These are phyloP conservation scores for Busseola fusca DNA, from an alignment of 2,888 invertebrate species.

Conservation along the genomic window DNA sequence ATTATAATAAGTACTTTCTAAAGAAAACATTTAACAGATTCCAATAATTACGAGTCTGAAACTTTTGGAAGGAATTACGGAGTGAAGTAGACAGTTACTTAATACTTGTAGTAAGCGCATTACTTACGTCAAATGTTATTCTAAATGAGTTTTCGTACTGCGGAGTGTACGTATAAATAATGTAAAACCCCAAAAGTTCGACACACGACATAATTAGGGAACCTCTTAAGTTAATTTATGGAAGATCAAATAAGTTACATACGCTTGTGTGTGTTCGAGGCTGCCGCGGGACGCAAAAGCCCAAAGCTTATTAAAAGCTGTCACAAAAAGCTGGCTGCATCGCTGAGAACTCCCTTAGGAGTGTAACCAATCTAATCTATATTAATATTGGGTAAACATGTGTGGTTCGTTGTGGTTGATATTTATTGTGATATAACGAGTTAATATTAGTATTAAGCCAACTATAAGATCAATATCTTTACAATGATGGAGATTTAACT, in stretches of 20 bases:
- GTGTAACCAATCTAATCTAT: slow-evolving; percentile 70
- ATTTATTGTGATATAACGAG: background rate
- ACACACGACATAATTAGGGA: slow-evolving; percentile 64
- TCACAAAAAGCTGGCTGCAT: slow-evolving; percentile 80
- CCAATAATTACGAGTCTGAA: slow-evolving; percentile 33
- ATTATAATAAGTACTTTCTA: slow-evolving; percentile 23
- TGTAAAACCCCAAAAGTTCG: slow-evolving; percentile 59
- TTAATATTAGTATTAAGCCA: background rate
- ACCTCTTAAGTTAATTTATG: slow-evolving; percentile 66
- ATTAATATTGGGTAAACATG: slow-evolving; percentile 56
- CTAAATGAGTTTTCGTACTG: slow-evolving; percentile 42
- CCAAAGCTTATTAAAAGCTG: slow-evolving; percentile 84
- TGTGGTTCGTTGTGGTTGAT: slow-evolving; percentile 3
- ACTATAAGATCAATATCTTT: background rate
- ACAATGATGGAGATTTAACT: too few relatives aligned
- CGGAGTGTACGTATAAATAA: slow-evolving; percentile 57
- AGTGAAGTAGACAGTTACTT: slow-evolving; percentile 18
- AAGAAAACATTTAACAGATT: slow-evolving; percentile 27
- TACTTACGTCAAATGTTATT: slow-evolving; percentile 53
- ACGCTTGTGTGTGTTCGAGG: slow-evolving; percentile 59
- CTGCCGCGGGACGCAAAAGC: slow-evolving; percentile 74
- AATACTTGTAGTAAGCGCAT: slow-evolving; percentile 44
- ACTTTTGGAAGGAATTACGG: slow-evolving; percentile 20
- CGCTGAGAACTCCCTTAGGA: slow-evolving; percentile 69
- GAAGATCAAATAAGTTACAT: slow-evolving; percentile 72